Evolutionary conservation across 2,888 invertebrate species (phyloP).

Genomic region (Aspidiotus destructor): DNA sequence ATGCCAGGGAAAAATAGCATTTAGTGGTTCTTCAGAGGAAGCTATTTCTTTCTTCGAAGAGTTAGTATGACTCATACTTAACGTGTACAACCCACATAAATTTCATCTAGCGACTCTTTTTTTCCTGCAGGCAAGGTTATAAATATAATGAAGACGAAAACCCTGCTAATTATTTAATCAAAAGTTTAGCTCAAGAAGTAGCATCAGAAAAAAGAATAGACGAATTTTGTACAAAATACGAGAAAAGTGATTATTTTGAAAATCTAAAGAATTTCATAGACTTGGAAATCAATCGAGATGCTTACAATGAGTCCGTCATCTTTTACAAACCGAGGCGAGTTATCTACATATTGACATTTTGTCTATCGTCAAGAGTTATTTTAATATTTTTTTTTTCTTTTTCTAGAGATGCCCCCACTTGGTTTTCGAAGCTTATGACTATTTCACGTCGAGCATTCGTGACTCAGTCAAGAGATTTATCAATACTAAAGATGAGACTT

Average conservation of each 20-base stretch:
- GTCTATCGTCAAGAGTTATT: neutral
- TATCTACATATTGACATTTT: neutral
- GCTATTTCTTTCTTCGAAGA: slow-evolving; percentile 61
- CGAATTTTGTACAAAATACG: slow-evolving; percentile 19
- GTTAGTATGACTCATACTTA: slow-evolving; percentile 42
- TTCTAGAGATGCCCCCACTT: slow-evolving; percentile 10
- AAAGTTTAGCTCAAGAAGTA: slow-evolving; percentile 14
- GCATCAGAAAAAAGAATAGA: neutral
- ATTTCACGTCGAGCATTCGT: slow-evolving; percentile 11
- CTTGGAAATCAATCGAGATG: neutral
- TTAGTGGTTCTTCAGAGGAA: slow-evolving; percentile 59
- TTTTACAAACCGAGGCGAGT: neutral
- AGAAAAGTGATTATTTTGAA: slow-evolving; percentile 12
- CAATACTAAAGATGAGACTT: slow-evolving; percentile 16
- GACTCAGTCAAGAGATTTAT: slow-evolving; percentile 8
- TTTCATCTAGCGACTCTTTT: neutral
- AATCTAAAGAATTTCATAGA: slow-evolving; percentile 18
- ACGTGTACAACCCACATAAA: neutral
- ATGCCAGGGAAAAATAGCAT: slow-evolving; percentile 51
- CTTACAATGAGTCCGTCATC: neutral
- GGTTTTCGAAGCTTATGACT: slow-evolving; percentile 1
- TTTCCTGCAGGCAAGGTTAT: slow-evolving; percentile 18
- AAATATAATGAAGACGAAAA: slow-evolving; percentile 7
- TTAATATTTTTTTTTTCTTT: neutral
- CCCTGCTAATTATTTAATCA: slow-evolving; percentile 16